These are phyloP conservation scores for Calameuta pallipes DNA, from an alignment of 2,888 invertebrate genomes.

Conservation along the genomic window DNA sequence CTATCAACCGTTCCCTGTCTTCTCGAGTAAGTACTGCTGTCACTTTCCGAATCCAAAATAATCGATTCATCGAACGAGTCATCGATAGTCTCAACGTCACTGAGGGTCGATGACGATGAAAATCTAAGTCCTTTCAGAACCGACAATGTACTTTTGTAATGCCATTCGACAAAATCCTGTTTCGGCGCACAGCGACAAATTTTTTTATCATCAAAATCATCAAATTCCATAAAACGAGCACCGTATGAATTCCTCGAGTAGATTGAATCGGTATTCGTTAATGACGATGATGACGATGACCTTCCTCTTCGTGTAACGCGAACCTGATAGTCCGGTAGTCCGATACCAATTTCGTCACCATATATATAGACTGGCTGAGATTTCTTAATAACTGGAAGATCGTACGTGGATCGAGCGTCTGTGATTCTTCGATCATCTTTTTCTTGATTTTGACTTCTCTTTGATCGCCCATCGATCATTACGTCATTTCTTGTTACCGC, in stretches of 20 bases:
- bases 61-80: conserved; percentile 16
- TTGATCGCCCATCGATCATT: background rate
- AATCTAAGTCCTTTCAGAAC: conserved; percentile 11
- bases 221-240: background rate
- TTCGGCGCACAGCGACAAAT: conserved; percentile 13
- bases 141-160: conserved; percentile 19
- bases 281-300: background rate
- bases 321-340: background rate
- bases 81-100: conserved; percentile 14
- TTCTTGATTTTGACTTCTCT: background rate
- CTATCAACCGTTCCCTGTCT: conserved; percentile 18
- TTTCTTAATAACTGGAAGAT: background rate
- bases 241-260: conserved; percentile 6
- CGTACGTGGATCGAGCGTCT: background rate
- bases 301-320: background rate
- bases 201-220: background rate
- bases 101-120: background rate
- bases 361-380: background rate
- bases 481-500: background rate
- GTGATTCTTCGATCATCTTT: background rate
- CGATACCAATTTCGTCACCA: background rate
- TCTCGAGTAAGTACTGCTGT: conserved; percentile 14
- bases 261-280: background rate
- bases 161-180: conserved; percentile 20
- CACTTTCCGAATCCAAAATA: conserved; percentile 15